Percentiles rank a stretch among this genome's conserved stretches.
phyloP scores from a whole-genome alignment of 1,140 invertebrate species.

The Himalopsyche phryganea region DNA sequence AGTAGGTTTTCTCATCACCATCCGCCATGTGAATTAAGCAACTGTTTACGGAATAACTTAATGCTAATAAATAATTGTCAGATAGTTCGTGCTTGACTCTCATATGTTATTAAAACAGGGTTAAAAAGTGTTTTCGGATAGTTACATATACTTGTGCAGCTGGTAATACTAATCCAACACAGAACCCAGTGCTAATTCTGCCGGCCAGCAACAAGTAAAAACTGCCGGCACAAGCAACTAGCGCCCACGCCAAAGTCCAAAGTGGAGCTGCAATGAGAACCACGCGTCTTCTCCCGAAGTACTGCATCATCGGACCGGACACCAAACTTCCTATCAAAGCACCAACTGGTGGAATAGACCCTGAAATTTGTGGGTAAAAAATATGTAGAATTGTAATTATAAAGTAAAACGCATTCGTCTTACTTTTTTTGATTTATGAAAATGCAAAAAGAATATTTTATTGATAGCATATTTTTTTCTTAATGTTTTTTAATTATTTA shows the following conservation, averaged over 20 bases:
- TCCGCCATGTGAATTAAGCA: neutral
- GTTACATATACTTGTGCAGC: slow-evolving; percentile 63
- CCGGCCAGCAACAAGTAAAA: slow-evolving; percentile 51
- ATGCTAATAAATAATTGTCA: neutral
- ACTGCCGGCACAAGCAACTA: slow-evolving; percentile 47
- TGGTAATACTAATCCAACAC: slow-evolving; percentile 58
- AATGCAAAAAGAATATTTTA: no score
- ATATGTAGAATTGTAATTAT: neutral
- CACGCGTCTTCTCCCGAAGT: slow-evolving; percentile 46
- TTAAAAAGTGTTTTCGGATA: no score
- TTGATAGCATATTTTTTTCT: no score
- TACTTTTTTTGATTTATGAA: no score
- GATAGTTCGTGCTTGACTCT: no score
- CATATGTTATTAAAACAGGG: no score
- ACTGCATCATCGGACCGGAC: slow-evolving; percentile 51
- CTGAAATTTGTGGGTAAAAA: no score
- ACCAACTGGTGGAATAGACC: slow-evolving; percentile 54
- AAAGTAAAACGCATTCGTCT: no score
- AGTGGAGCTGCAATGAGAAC: slow-evolving; percentile 50
- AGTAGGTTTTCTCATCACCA: neutral
- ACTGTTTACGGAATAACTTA: no score
- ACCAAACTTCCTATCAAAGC: slow-evolving; percentile 52
- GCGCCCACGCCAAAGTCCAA: slow-evolving; percentile 53
- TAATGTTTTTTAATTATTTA: no score
- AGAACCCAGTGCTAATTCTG: slow-evolving; percentile 57